Evolutionary conservation across 1,140 invertebrate species (phyloP), one percentile per base, ranked within the genome.

Genomic region (Hypsibius dujardini): DNA sequence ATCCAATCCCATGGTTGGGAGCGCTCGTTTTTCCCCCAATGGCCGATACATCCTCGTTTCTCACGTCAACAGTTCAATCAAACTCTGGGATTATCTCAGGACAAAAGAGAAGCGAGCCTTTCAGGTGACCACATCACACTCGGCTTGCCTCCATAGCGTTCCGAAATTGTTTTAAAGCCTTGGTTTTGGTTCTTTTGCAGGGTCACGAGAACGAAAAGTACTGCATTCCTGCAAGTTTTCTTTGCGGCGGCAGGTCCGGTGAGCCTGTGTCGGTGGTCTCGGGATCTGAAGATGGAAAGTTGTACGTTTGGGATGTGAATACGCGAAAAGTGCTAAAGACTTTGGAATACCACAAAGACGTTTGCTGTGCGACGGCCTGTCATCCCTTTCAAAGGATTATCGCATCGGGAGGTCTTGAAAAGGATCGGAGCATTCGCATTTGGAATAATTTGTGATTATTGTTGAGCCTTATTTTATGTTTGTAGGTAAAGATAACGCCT

Each of bases 221-320:
- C n/a, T n/a, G n/a, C n/a, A n/a, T n/a, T n/a, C n/a, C n/a, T n/a
- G n/a, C n/a, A n/a, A n/a, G n/a, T n/a, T n/a, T n/a, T n/a, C n/a
- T n/a, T n/a, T n/a, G n/a, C n/a, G n/a, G n/a, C n/a, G n/a, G n/a
- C n/a, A n/a, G n/a, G n/a, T n/a, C n/a, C n/a, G n/a, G n/a, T n/a
- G n/a, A n/a, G n/a, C n/a, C n/a, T 7, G n/a, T n/a, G 90, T 99
- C 95, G 95, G 98, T 99, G 79, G 95, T 98, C 59, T 96, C 93
- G 70, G 96, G 96, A 15, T 98, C 95, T 28, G 96, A 99, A 83
- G 96, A 99, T 79, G 93, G 96, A 78, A 85, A 94, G 83, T 92
- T 99, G 1, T 98, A 97, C 77, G 95, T 99, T 76, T 99, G 96
- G 96, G 98, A 98, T 84, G 83, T 99, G 71, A 95, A 99, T 78